Evolutionary conservation across 2,113 vertebrate species (phyloP), one percentile per base, ranked within the genome.

Genomic region (Lanius collurio): DNA sequence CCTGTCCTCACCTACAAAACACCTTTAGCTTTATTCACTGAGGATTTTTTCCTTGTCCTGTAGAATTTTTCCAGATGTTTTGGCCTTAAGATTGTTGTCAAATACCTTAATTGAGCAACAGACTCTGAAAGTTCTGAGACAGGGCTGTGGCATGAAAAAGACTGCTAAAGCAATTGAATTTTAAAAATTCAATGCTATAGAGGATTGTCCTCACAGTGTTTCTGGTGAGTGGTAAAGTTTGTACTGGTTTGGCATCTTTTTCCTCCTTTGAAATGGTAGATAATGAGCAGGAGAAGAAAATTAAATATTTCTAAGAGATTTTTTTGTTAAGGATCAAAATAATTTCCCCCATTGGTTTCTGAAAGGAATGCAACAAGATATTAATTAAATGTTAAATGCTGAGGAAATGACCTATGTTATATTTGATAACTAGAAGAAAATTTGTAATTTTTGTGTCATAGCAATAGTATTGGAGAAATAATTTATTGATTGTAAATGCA

Each of bases 171-270:
- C 13, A 57, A 52, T 27, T 47, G 13, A 53, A 44, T 86, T 83
- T 64, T 5, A 35, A 60, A 57, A 71, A 63, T 39, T 50, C 39
- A 33, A 0, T 57, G 18, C n/a, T 67, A 1, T n/a, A 2, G 8
- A 21, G 12, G 37, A 67, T 44, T 70, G 27, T 83, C 71, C 28
- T 79, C 55, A 14, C 26, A 33, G 27, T 18, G 18, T 49, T 91
- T 76, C 16, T 67, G 37, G 9, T 64, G 13, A 44, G 3, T 55
- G 30, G 42, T 55, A 42, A 46, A 39, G 73, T 8, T 28, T 69
- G 10, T 31, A 13, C 26, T 31, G 16, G 7, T 83, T 71, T 75
- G 53, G 24, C 39, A 64, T 41, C 15, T 55, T 63, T 89, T 70
- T 83, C 10, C 28, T 71, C 11, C 9, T 76, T 6, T 57, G 57